Evolutionary conservation across 2,113 vertebrate species (phyloP).

Genomic region (Notarius lentiginosus): DNA sequence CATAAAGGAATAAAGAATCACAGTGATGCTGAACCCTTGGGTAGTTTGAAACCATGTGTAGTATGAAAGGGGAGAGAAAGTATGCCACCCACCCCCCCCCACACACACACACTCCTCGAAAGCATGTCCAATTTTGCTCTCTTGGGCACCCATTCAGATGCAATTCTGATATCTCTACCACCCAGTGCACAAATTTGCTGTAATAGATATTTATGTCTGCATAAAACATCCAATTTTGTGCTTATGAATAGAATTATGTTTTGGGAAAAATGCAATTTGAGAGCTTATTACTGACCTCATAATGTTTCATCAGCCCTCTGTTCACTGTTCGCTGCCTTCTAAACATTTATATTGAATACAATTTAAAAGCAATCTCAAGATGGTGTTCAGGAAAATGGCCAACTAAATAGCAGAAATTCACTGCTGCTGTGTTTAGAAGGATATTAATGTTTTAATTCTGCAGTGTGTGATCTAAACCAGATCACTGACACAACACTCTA

Average conservation of each 20-base stretch:
- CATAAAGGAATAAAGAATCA: no score
- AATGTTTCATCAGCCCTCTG: constrained; percentile 9
- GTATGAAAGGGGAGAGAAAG: no score
- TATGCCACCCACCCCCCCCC: no score
- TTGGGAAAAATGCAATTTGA: background rate
- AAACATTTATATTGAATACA: constrained; percentile 2
- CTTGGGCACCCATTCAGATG: background rate
- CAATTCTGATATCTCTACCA: background rate
- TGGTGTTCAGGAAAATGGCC: background rate
- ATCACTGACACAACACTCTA: no score
- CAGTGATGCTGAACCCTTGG: no score
- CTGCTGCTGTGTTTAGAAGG: no score
- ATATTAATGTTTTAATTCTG: no score
- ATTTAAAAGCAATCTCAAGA: constrained; percentile 31
- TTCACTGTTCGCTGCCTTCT: background rate
- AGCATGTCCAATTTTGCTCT: background rate
- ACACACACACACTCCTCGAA: no score
- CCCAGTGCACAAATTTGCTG: constrained; percentile 5
- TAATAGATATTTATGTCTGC: background rate
- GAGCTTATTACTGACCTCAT: constrained; percentile 2
- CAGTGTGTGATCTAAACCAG: no score
- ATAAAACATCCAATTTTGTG: constrained; percentile 12
- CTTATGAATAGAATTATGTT: constrained; percentile 21
- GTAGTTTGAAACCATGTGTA: no score
- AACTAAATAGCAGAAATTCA: no score